phyloP scores from a whole-genome alignment of 2,888 invertebrate genomes.

The Lasioglossum villosulum region DNA sequence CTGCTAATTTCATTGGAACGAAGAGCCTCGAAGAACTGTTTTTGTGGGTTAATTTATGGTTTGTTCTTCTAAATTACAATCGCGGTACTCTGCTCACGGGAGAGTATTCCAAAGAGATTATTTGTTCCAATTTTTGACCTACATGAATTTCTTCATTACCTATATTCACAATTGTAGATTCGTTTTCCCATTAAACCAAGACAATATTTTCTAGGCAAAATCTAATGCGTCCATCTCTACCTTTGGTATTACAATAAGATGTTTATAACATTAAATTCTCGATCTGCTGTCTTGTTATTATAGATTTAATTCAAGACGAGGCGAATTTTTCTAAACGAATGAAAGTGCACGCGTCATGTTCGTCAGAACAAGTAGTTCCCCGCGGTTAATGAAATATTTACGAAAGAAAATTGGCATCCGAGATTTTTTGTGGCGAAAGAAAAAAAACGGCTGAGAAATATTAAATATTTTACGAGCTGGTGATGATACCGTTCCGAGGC shows the following conservation, averaged over 20 bases:
- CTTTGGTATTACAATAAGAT: background rate
- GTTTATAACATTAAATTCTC: background rate
- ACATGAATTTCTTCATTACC: too few species aligned
- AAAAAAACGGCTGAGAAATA: background rate
- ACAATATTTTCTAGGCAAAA: background rate
- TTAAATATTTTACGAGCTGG: conserved; percentile 13
- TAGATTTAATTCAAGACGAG: background rate
- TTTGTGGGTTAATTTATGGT: background rate
- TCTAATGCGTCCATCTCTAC: background rate
- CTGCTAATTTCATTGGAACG: background rate
- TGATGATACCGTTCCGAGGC: background rate
- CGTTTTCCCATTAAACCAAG: too few species aligned
- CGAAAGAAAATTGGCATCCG: background rate
- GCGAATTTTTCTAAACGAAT: background rate
- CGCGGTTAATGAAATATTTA: conserved; percentile 3
- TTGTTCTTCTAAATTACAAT: background rate
- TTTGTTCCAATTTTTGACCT: too few species aligned
- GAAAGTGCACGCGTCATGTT: background rate
- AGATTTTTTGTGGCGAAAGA: background rate
- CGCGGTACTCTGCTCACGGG: background rate
- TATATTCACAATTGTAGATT: too few species aligned
- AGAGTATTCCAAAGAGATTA: too few species aligned
- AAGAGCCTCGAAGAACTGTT: background rate
- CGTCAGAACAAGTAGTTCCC: background rate
- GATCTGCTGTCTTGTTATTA: background rate